phyloP scores from a whole-genome alignment of 2,797 vertebrate genomes.

The Leucoraja ocellata region DNA sequence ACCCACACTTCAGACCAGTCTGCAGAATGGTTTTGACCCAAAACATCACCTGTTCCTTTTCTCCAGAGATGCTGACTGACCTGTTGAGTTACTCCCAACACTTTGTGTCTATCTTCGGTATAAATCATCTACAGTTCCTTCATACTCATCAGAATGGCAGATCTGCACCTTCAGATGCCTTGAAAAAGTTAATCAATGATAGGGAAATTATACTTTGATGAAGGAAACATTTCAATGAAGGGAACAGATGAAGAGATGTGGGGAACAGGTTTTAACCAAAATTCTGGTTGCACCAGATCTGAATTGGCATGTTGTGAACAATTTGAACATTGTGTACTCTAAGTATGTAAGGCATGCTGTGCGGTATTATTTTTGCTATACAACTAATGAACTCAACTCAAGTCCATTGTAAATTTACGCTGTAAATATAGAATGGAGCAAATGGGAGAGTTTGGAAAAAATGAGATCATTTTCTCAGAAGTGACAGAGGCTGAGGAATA shows the following conservation, averaged over 20 bases:
- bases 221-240: neutral
- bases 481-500: too few relatives aligned
- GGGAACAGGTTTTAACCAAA: too few relatives aligned
- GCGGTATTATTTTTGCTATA: neutral
- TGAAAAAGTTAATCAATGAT: neutral
- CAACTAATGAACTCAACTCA: neutral
- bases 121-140: neutral
- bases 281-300: neutral
- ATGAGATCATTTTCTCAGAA: too few relatives aligned
- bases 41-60: too few relatives aligned
- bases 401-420: neutral
- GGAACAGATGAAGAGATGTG: too few relatives aligned
- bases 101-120: too few relatives aligned
- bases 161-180: too few relatives aligned
- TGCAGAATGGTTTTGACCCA: too few relatives aligned
- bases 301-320: neutral
- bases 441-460: neutral
- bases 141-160: neutral
- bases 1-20: too few relatives aligned
- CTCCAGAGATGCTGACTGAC: too few relatives aligned
- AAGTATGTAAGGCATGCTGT: neutral
- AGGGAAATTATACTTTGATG: neutral
- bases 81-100: too few relatives aligned
- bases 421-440: neutral
- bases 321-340: neutral